Evolutionary conservation across 2,113 vertebrate species (phyloP), one percentile per base, ranked within the genome.

Genomic region (Carassius auratus): DNA sequence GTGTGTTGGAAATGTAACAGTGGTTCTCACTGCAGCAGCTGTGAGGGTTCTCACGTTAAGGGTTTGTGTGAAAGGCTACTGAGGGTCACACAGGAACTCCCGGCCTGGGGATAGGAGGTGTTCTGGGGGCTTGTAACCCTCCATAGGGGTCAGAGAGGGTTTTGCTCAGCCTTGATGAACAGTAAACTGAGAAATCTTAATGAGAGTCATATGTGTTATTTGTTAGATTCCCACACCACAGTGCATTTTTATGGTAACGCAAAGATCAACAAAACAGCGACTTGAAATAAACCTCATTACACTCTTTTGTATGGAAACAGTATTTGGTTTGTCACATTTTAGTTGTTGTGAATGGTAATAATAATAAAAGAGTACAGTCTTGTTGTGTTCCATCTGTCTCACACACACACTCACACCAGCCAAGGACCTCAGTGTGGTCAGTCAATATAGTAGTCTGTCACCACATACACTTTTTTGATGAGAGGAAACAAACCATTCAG

Each of bases 401-500:
- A 59, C 17, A 38, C 73, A 3, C 62, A 45, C 15, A 36, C 19
- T 10, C 9, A 86, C 84, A 76, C 59, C 23, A 74, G 8, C 3
- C 9, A 78, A 87, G 30, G 59, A 87, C 84, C 57, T 83, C 33
- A 26, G 64, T 81, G 81, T 81, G 23, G 52, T 81, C 86, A 83
- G 85, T 89, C 90, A 88, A 89, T 90, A 89, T 50, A 55, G 50
- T 84, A 64, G 89, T 88, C 90, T 91, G 84, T 86, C 88, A 79
- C 87, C 55, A 78, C 86, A 84, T 79, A 85, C 84, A 87, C 85
- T 88, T 45, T 82, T 62, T 30, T 79, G 81, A 86, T 69, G 66
- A 75, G 36, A 85, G 84, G 73, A 85, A 86, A 81, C 57, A 83
- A 73, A 74, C 64, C 86, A 80, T 75, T 81, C 81, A 74, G 85